Conservation (phyloP, 2,113 vertebrate genomes). For the Recurvirostra avosetta region DNA sequence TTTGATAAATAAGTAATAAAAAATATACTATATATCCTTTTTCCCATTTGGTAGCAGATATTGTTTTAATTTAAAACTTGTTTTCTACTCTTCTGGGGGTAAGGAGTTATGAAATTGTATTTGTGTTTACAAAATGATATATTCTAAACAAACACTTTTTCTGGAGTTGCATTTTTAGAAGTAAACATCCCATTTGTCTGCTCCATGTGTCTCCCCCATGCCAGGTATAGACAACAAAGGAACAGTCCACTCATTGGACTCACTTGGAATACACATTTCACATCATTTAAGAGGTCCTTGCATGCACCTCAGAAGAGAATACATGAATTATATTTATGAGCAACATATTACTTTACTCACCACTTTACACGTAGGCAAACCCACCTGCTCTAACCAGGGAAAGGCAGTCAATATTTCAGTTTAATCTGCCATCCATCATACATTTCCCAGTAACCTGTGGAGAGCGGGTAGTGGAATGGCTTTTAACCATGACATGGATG, state of each 20-base stretch:
- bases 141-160: neutral
- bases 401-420: neutral
- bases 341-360: neutral
- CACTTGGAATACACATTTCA: neutral
- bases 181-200: neutral
- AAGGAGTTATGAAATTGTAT: neutral
- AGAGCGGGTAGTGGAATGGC: neutral
- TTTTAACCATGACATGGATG: rapidly evolving
- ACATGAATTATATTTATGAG: neutral
- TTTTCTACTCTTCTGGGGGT: neutral
- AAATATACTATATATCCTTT: neutral
- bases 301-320: neutral
- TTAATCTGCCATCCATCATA: neutral
- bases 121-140: neutral
- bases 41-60: neutral
- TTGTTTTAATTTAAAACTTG: neutral
- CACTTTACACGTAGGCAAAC: neutral
- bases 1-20: neutral
- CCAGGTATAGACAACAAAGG: neutral
- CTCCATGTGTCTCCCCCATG: rapidly evolving
- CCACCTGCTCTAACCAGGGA: neutral
- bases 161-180: neutral
- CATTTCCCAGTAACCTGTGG: neutral
- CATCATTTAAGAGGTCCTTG: neutral
- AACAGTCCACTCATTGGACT: neutral